phyloP scores from a whole-genome alignment of 2,797 vertebrate genomes.

The Enteromius argenteus region DNA sequence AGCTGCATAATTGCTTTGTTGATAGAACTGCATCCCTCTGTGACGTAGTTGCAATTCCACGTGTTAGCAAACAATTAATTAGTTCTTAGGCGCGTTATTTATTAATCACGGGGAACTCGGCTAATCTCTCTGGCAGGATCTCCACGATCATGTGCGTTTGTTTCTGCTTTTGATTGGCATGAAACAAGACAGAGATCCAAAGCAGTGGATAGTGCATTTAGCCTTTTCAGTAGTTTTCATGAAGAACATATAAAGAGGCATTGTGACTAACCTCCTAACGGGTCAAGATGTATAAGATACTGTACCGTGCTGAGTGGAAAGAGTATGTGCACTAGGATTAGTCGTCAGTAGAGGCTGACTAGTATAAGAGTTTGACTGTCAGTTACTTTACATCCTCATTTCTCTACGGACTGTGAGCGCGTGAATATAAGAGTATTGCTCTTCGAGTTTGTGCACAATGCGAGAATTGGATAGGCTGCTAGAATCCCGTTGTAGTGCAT shows the following conservation, averaged over 20 bases:
- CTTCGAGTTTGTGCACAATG: background rate
- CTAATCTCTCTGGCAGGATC: background rate
- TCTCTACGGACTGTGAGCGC: no score
- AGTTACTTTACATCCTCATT: background rate
- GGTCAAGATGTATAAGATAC: background rate
- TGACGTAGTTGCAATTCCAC: constrained; percentile 56
- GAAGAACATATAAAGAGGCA: background rate
- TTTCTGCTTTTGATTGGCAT: background rate
- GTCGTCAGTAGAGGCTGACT: background rate
- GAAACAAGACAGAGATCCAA: background rate
- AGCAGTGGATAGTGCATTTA: background rate
- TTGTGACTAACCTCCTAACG: background rate
- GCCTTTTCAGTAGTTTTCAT: background rate
- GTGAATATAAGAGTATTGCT: background rate
- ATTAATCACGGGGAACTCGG: constrained; percentile 17
- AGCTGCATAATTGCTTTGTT: constrained; percentile 21
- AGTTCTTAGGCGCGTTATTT: constrained; percentile 16
- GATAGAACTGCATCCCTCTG: constrained; percentile 25
- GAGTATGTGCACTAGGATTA: background rate
- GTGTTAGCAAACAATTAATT: constrained; percentile 50
- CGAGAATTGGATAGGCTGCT: background rate
- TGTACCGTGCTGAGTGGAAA: background rate
- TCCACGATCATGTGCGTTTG: background rate
- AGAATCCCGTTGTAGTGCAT: background rate
- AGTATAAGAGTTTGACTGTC: background rate